These are phyloP conservation scores for Heliornis fulica DNA, from an alignment of 2,113 vertebrate genomes.

Conservation along the genomic window DNA sequence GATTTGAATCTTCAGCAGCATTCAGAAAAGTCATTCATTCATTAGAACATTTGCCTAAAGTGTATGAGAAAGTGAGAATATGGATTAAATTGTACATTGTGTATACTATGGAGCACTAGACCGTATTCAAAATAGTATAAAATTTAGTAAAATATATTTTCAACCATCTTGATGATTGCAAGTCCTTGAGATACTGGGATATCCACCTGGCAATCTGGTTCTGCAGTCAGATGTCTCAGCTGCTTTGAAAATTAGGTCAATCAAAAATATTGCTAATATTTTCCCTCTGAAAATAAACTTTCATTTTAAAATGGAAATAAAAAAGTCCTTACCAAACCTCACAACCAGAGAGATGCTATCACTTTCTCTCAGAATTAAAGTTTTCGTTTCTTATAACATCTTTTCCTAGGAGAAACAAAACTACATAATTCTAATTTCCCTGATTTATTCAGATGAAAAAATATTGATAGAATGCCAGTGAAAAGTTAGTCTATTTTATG, in stretches of 20 bases:
- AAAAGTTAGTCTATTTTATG: conserved; percentile 50
- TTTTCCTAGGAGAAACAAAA: not conserved
- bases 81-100: not conserved
- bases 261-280: not conserved
- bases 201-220: not conserved
- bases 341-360: not conserved
- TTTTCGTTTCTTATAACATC: not conserved
- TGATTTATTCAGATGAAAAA: conserved; percentile 12
- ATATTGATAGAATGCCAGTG: conserved; percentile 36
- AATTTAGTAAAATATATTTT: not conserved
- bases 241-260: not conserved
- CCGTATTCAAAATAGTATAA: not conserved
- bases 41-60: not conserved
- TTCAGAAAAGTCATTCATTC: not conserved
- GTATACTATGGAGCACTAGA: not conserved
- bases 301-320: not conserved
- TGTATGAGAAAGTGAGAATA: not conserved
- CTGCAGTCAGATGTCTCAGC: not conserved
- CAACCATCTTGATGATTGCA: not conserved
- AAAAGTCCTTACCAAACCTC: not conserved
- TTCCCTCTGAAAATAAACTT: not conserved
- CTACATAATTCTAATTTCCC: not conserved
- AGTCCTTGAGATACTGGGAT: not conserved
- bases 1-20: not conserved
- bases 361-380: not conserved